Evolutionary conservation across 2,113 vertebrate species (phyloP), one percentile per base, ranked within the genome.

Genomic region (Prietella phreatophila): DNA sequence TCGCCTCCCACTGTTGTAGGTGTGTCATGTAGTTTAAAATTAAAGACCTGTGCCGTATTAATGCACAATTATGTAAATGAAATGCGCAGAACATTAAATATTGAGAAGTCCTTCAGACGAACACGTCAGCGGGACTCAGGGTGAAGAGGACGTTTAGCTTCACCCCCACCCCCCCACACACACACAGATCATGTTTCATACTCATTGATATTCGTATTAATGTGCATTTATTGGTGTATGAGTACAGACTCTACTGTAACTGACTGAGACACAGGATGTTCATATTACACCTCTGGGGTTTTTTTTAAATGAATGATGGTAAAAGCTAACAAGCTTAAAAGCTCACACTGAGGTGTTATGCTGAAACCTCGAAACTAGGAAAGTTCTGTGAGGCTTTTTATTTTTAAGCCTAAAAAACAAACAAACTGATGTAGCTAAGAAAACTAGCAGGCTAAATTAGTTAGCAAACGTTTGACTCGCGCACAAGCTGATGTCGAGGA

Each of bases 11-110:
- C 36, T 73, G 71, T 78, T n/a, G 42, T 50, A 78, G 75, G 42
- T 78, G 75, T 50, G 13, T 73, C 71, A 42, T 3, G 2, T 6
- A 22, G 8, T 78, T 78, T 50, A 14, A 78, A 78, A 22, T 42
- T 0, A 73, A 50, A 78, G 42, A n/a, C 39, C 14, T 50, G 22
- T 78, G 10, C 75, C 75, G 15, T 50, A 78, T 75, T 75, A 75
- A 75, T 50, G 25, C 42, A 14, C 25, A 78, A 78, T 78, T 78
- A 78, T 78, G 75, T 50, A 78, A 78, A 78, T 78, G 75, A 78
- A n/a, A 47, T 78, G 75, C 42, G 25, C 75, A 78, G 75, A 22
- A 50, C 42, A 78, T 78, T 14, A 50, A 78, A 50, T 78, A 78
- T 78, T 50, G 47, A 78, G 75, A 50, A 47, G 75, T n/a, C 39